These are phyloP conservation scores for Larimichthys polyactis DNA, from an alignment of 2,113 vertebrate species.

Conservation along the genomic window DNA sequence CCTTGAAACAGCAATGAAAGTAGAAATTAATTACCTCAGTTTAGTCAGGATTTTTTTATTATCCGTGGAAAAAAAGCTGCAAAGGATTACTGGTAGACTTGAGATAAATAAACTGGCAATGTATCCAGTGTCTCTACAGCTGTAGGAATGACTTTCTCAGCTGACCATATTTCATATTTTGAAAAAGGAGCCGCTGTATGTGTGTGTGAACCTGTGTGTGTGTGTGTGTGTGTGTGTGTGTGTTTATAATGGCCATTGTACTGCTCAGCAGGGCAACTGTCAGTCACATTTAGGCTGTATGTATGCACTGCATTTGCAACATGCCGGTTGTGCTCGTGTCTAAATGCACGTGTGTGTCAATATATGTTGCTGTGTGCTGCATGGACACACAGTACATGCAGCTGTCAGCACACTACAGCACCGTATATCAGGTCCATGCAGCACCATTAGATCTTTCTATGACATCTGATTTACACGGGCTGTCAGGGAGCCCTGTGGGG, in stretches of 20 bases:
- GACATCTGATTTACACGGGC: slow-evolving; percentile 79
- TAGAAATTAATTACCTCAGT: slow-evolving; percentile 37
- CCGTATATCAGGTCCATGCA: slow-evolving; percentile 70
- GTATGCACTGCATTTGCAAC: slow-evolving; percentile 45
- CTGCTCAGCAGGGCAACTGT: slow-evolving; percentile 64
- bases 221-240: neutral
- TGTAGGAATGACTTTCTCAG: neutral
- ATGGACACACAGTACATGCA: slow-evolving; percentile 40
- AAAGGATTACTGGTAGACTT: neutral
- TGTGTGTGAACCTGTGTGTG: neutral
- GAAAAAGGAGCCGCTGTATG: neutral
- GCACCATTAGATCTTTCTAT: slow-evolving; percentile 77
- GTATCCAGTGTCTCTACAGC: neutral
- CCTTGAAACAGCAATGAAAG: slow-evolving; percentile 48
- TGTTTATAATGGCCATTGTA: slow-evolving; percentile 10
- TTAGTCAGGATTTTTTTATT: slow-evolving; percentile 24
- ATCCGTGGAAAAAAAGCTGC: slow-evolving; percentile 15
- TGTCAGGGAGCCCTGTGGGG: slow-evolving; percentile 67
- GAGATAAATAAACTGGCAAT: neutral
- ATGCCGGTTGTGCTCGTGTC: neutral
- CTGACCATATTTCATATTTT: slow-evolving; percentile 1
- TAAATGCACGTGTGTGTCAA: slow-evolving; percentile 14
- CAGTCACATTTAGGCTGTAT: slow-evolving; percentile 37
- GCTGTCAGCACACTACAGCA: slow-evolving; percentile 65
- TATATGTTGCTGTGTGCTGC: slow-evolving; percentile 9